Conservation (phyloP, 2,888 invertebrate genomes). For the Cremastobaeus sp. region DNA sequence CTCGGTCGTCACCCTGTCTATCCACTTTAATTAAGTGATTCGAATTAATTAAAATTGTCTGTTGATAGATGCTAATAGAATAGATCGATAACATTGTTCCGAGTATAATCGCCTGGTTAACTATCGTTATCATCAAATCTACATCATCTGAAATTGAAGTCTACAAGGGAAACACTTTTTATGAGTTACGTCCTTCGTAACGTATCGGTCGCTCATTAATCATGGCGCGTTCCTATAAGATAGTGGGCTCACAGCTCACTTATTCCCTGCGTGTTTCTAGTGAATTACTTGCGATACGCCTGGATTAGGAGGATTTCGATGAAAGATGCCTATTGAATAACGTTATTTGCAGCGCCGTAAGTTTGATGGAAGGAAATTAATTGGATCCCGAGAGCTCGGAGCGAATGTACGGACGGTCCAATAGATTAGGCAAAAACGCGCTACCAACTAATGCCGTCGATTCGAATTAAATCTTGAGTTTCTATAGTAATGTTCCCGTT, state of each 20-base stretch:
- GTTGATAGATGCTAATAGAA: conserved; percentile 10
- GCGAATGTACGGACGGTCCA: too few relatives aligned
- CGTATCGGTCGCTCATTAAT: conserved; percentile 23
- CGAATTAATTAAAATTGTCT: conserved; percentile 27
- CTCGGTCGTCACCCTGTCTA: too few relatives aligned
- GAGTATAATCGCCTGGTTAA: conserved; percentile 20
- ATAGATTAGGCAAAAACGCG: too few relatives aligned
- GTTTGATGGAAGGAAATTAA: too few relatives aligned
- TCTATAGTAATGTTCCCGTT: too few relatives aligned
- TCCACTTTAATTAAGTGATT: too few relatives aligned
- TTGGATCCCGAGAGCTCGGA: too few relatives aligned
- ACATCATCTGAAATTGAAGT: conserved; percentile 14
- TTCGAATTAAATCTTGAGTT: too few relatives aligned
- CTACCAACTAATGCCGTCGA: too few relatives aligned
- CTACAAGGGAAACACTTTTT: conserved; percentile 29
- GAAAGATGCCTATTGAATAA: neutral
- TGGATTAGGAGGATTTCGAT: neutral
- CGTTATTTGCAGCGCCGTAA: neutral
- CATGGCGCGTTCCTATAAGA: conserved; percentile 17
- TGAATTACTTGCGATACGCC: conserved; percentile 1
- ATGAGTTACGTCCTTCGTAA: conserved; percentile 15
- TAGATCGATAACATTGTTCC: conserved; percentile 38
- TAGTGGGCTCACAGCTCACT: conserved; percentile 12
- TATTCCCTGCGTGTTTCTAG: neutral
- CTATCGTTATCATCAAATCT: conserved; percentile 28